Base-by-base conservation (phyloP, 2,888 invertebrate genomes). In the Thymelicus sylvestris region DNA sequence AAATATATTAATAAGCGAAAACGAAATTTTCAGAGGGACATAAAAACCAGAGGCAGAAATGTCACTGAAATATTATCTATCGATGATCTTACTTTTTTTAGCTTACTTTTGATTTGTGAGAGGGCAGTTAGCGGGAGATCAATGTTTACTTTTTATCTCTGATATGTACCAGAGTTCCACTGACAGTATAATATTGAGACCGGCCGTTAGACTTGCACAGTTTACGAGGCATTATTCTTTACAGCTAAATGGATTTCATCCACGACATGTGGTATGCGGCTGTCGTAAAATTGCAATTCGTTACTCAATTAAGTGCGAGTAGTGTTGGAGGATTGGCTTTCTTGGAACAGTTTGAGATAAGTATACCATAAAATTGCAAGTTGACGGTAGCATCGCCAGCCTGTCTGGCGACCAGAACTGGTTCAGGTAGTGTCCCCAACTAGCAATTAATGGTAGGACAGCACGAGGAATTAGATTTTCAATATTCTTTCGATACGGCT, bases 361-460 rank as follows among this genome's bases (percentile, higher is more conserved):
- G 19, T 72, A 73, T 71, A 60, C 64, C 73, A 73, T 68, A 61
- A 74, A 75, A 72, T 67, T 31, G 69, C 67, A 63, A 44, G 66
- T 62, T 64, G 24, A 41, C 13, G 71, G 44, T 59, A 50, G 69
- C 67, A 73, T 72, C 75, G 77, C 71, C 78, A 81, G 83, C 75
- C 73, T 81, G 87, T 87, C 86, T 69, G 78, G 73, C 67, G 74
- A 74, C 68, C 50, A 65, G 63, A 74, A 79, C 81, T 76, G 79
- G 81, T 80, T 81, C 68, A 48, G 12, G 38, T 57, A 55, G 57
- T 41, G 44, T 41, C 19, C 10, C 52, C 44, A 44, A 44, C 44
- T 12, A 12, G 44, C 50, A 15, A 41, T 19, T 24, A 55, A 24
- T 55, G 12, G 2, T 52, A n/a, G 50, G 50, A 52, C 50, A 15